Evolutionary conservation across 2,797 vertebrate genomes (phyloP), one percentile per base, ranked within the genome.

Genomic region (Acridotheres tristis): DNA sequence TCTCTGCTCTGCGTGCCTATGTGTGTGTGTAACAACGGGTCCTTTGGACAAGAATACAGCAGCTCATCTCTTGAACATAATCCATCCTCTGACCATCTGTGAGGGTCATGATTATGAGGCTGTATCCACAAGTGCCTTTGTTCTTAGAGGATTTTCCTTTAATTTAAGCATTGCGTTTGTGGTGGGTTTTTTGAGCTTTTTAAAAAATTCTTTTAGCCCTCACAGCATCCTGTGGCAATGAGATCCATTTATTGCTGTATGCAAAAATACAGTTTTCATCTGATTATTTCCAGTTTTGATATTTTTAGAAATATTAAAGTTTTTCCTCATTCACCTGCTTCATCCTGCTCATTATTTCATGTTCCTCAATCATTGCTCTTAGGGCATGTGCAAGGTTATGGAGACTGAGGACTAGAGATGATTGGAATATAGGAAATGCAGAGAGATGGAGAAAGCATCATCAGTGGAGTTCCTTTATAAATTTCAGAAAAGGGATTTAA

Each of bases 11-110:
- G 22, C 43, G 3, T 36, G 21, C 18, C 14, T 16, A 0, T n/a
- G 26, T 42, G 16, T 42, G 11, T 6, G 14, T 45, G 11, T 22
- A 57, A 36, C 7, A 67, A 38, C 0, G 0, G 40, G 6, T 16
- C 18, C 34, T 72, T 42, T 8, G 55, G 51, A 45, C 20, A 61
- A 36, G 16, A 51, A n/a, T 73, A 22, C 51, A 76, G 42, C 11
- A 22, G 16, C 32, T 69, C 58, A 50, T 34, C 36, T 76, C 47
- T 51, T 63, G 20, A 59, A n/a, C 0, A 0, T 32, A 26, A 29
- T 36, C 26, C 10, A 38, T 26, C 30, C n/a, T 53, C 43, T 77
- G n/a, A 55, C 17, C 40, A 5, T 59, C 25, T 32, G 4, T n/a
- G 9, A 26, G 20, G 3, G 18, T 65, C 18, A 12, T 65, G 22